These are phyloP conservation scores for Myodes glareolus DNA, from an alignment of 2,113 vertebrate genomes.

Conservation along the genomic window DNA sequence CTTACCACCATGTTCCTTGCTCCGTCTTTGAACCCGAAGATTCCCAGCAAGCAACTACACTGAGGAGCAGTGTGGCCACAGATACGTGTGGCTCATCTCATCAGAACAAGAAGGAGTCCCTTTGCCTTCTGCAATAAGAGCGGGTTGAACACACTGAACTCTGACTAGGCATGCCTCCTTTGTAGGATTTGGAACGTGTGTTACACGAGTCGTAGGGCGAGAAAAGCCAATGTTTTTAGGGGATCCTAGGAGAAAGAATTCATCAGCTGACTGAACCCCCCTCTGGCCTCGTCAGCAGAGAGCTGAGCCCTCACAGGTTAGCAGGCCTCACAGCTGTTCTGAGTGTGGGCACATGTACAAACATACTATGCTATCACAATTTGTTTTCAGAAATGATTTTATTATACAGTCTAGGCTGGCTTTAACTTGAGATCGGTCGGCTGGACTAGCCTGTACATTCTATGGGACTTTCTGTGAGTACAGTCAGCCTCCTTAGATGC, in stretches of 20 bases:
- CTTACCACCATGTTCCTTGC: not conserved
- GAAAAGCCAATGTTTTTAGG: not conserved
- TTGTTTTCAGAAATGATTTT: not conserved
- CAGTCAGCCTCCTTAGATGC: not conserved
- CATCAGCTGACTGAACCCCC: no score
- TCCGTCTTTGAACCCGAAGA: not conserved
- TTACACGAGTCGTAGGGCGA: rapidly evolving
- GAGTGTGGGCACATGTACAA: not conserved
- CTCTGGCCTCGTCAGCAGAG: not conserved
- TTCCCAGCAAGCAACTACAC: not conserved
- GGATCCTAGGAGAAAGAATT: not conserved
- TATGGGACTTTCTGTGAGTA: not conserved
- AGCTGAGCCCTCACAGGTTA: not conserved
- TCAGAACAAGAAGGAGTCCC: rapidly evolving
- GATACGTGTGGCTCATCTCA: not conserved
- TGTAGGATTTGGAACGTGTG: not conserved
- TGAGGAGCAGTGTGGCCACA: not conserved
- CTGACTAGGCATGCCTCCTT: not conserved
- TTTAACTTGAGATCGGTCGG: not conserved
- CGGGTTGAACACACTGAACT: not conserved
- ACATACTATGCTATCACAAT: no score
- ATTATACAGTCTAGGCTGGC: not conserved
- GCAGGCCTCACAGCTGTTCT: not conserved
- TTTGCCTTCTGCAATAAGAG: not conserved
- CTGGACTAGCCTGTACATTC: not conserved